Conservation (phyloP, 2,113 vertebrate species). For the Camarhynchus parvulus region DNA sequence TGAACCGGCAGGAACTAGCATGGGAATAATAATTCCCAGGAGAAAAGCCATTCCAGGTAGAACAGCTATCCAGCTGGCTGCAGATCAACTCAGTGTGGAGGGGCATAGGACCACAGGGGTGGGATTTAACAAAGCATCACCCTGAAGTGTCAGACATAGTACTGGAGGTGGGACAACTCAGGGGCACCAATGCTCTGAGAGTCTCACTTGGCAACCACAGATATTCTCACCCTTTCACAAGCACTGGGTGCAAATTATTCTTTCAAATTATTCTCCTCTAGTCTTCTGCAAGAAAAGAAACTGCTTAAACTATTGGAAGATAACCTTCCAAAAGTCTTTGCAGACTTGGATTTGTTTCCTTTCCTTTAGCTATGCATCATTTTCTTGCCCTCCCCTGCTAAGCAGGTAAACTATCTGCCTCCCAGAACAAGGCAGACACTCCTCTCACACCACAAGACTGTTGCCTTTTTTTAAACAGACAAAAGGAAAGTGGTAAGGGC, state of each 20-base stretch:
- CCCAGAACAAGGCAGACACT: not conserved
- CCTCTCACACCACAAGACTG: not conserved
- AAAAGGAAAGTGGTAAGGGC: not conserved
- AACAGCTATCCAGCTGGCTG: not conserved
- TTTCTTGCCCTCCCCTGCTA: not conserved
- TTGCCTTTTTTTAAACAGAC: not conserved
- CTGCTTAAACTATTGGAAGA: not conserved
- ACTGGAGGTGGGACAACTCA: not conserved
- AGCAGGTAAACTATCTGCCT: not conserved
- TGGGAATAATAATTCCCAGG: not conserved
- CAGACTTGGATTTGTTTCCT: not conserved
- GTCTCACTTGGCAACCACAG: not conserved
- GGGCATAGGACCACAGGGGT: fast-evolving
- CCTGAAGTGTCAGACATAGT: not conserved
- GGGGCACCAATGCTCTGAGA: not conserved
- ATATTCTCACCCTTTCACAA: not conserved
- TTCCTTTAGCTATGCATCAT: not conserved
- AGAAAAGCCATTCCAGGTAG: not conserved
- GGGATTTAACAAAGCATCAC: not conserved
- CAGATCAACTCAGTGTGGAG: fast-evolving
- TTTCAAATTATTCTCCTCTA: not conserved
- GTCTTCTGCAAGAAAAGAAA: not conserved
- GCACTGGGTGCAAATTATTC: not conserved
- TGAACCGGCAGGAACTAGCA: not conserved
- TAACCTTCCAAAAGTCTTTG: not conserved